phyloP scores from a whole-genome alignment of 2,797 vertebrate species.

The Phoebastria nigripes region DNA sequence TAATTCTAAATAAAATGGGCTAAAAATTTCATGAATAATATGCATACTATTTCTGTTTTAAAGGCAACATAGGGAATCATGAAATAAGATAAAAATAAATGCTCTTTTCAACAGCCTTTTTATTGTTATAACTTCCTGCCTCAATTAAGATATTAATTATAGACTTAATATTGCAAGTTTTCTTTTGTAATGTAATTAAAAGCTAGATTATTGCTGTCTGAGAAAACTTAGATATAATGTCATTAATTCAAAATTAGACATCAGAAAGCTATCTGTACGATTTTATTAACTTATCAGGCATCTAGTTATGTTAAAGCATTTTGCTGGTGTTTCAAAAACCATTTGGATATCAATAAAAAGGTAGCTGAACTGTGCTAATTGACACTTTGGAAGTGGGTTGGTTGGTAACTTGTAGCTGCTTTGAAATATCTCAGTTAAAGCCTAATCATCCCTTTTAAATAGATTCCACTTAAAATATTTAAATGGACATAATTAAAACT shows the following conservation, averaged over 20 bases:
- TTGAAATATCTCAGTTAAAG: not conserved
- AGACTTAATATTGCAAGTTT: not conserved
- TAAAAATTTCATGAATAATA: not conserved
- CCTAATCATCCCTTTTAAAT: not conserved
- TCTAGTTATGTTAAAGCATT: not conserved
- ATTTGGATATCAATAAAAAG: constrained; percentile 10
- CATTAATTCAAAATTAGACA: constrained; percentile 27
- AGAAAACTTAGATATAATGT: not conserved
- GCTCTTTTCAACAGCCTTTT: not conserved
- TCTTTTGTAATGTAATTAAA: constrained; percentile 25
- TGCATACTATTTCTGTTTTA: not conserved
- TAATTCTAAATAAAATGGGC: not conserved
- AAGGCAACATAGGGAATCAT: not conserved
- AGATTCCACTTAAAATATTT: constrained; percentile 1
- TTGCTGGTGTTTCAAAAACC: not conserved
- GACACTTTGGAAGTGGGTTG: not conserved
- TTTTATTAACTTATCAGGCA: constrained; percentile 14
- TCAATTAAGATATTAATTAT: constrained; percentile 21
- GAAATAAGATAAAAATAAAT: not conserved
- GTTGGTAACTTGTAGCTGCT: not conserved
- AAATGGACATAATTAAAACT: constrained; percentile 16
- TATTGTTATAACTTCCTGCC: not conserved
- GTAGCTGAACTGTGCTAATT: constrained; percentile 30
- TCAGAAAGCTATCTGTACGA: constrained; percentile 4
- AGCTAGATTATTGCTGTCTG: not conserved